Evolutionary conservation across 2,113 vertebrate genomes (phyloP), one percentile per base, ranked within the genome.

Genomic region (Zosterops japonicus): DNA sequence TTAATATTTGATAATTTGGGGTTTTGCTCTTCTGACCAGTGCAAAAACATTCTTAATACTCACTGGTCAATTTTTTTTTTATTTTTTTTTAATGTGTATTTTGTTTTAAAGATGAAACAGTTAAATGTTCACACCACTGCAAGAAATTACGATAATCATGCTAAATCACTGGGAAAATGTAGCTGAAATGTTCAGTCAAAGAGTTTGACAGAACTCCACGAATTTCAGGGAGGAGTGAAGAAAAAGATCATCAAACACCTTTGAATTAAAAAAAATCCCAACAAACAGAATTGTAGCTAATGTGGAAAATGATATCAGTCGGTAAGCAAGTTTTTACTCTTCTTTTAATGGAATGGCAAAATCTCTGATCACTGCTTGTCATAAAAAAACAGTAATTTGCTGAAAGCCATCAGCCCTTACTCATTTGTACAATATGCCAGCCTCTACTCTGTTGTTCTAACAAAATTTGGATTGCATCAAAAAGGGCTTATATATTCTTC

Each of bases 401-500:
- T 90, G 92, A 96, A 95, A 97, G 88, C 59, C 92, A 85, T 85
- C 93, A 83, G 69, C 42, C 97, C 87, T 94, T 97, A 93, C 90
- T 95, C 93, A 6, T 84, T 84, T 90, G 57, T 96, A 84, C 93
- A 96, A 93, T 67, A 89, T 46, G 74, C 79, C 75, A 86, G 95
- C 59, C 28, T 94, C 84, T 92, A 41, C 71, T 61, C 83, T 28
- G 83, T 25, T 28, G 83, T 25, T 83, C 70, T 97, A 93, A 75
- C 60, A 90, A 96, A 94, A 95, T 92, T 68, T 14, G 18, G 36
- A 92, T 61, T 6, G 63, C 86, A 87, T 95, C 79, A 83, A 83
- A 96, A 96, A 91, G 81, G 47, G 92, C 52, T 96, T 90, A 94
- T 64, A 76, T 92, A 79, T 75, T 96, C 94, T 97, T 96, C 89